Base-by-base conservation (phyloP, 2,113 vertebrate species). In the Trogon melanurus region DNA sequence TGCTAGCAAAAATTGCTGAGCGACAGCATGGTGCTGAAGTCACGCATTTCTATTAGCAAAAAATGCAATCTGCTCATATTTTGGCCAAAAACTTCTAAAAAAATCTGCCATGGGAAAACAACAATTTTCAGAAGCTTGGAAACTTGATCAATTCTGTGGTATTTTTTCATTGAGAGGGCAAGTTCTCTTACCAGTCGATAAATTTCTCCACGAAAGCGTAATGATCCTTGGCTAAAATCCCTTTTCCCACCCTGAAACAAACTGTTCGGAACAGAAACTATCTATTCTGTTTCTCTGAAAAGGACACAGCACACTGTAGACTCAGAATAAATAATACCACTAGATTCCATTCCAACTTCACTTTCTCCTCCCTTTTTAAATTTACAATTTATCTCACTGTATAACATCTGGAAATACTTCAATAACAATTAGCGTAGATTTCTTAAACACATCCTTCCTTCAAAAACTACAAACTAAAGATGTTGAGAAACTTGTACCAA, bases 261-360 rank as follows among this genome's bases (percentile, higher is more conserved):
- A 95, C 94, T 95, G 95, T 95, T 94, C 95, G 78, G 85, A 95
- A 95, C 83, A 95, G 86, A 84, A 94, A 95, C 56, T 47, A 88
- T 70, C 85, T 93, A 82, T 62, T 84, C 85, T 80, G 79, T 86
- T 92, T 92, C 94, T 80, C 45, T 67, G 83, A 92, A 92, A 92
- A 92, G 64, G 71, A 90, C 92, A 70, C 15, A 74, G 85, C 60
- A 94, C 25, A 15, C 16, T 80, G 36, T 27, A 94, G 85, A 93
- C 56, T 64, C 30, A 44, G 88, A 93, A 92, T 73, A 95, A 83
- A 88, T 79, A 87, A 30, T 71, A 86, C 62, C 69, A 81, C 32
- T 38, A 81, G 47, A 94, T 61, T 79, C 57, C 18, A 51, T 22
- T 70, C 19, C n/a, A 36, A 56, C 66, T 88, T 66, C 30, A 74